phyloP scores from a whole-genome alignment of 1,140 invertebrate species.

The Leptinotarsa undecemlineata region DNA sequence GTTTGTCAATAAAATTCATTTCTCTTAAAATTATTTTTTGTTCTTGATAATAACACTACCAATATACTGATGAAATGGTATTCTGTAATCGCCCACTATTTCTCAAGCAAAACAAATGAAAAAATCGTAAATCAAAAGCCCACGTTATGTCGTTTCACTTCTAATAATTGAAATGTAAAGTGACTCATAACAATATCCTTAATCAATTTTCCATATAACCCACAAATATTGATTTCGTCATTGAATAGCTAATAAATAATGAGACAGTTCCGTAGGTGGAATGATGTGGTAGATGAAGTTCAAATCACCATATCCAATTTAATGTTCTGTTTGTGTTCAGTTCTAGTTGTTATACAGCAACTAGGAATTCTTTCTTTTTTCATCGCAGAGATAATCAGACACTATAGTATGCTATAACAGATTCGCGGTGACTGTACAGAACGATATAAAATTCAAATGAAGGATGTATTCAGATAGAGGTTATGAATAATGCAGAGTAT shows the following conservation, averaged over 20 bases:
- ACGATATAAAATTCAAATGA: no score
- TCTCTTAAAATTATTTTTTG: no score
- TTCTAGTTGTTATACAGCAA: no score
- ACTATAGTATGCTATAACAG: no score
- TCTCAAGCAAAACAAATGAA: neutral
- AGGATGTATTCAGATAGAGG: neutral
- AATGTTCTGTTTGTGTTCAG: no score
- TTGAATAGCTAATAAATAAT: neutral
- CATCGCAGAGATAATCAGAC: no score
- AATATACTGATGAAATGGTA: neutral
- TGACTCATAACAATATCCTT: neutral
- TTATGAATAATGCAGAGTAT: neutral
- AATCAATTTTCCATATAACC: neutral
- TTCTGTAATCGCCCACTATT: neutral
- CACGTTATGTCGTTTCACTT: neutral
- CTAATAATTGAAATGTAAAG: neutral
- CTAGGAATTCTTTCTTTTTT: no score
- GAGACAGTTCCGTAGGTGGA: neutral
- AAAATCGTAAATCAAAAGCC: neutral
- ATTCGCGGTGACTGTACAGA: no score
- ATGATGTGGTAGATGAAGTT: neutral
- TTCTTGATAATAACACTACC: no score
- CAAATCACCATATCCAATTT: neutral
- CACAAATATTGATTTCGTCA: constrained; percentile 6
- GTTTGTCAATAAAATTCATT: no score